Evolutionary conservation across 1,140 invertebrate species (phyloP).

Genomic region (Holcopasites calliopsidis): DNA sequence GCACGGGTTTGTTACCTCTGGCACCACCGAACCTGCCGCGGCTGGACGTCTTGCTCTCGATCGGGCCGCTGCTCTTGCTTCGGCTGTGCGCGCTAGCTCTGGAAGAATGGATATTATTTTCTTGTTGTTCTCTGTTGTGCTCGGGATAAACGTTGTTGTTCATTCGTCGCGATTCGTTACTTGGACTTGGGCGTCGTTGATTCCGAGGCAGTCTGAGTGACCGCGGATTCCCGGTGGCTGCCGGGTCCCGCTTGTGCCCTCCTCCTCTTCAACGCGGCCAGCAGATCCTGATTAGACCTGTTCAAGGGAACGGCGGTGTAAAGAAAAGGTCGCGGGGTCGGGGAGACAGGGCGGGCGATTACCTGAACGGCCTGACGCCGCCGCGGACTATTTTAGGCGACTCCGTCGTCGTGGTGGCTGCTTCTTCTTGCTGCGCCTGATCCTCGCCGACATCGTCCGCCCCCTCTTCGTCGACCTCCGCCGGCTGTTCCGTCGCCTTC

Average conservation of each 20-base stretch:
- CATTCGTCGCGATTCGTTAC: constrained; percentile 48
- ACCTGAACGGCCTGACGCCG: constrained; percentile 81
- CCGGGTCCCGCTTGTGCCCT: constrained; percentile 78
- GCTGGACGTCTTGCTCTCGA: constrained; percentile 55
- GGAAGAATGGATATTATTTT: not conserved
- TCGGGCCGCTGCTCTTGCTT: constrained; percentile 36
- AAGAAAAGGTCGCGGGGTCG: not conserved
- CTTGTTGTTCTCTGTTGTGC: too few relatives aligned
- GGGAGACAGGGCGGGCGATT: not conserved
- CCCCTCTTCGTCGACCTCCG: constrained; percentile 76
- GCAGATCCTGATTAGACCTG: constrained; percentile 86
- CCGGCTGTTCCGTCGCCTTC: constrained; percentile 64
- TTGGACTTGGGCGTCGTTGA: constrained; percentile 64
- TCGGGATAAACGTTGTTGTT: too few relatives aligned
- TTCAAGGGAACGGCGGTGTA: constrained; percentile 72
- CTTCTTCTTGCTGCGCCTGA: constrained; percentile 77
- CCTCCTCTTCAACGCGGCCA: constrained; percentile 85
- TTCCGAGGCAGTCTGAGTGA: constrained; percentile 54
- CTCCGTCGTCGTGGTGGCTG: constrained; percentile 82
- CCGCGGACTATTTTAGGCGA: constrained; percentile 82
- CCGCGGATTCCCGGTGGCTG: constrained; percentile 51
- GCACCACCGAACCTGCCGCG: constrained; percentile 64
- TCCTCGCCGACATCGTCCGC: constrained; percentile 74
- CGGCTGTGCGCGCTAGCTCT: constrained; percentile 58
- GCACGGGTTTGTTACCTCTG: constrained; percentile 60